These are phyloP conservation scores for Podarcis lilfordi DNA, from an alignment of 2,797 vertebrate species.

Conservation along the genomic window DNA sequence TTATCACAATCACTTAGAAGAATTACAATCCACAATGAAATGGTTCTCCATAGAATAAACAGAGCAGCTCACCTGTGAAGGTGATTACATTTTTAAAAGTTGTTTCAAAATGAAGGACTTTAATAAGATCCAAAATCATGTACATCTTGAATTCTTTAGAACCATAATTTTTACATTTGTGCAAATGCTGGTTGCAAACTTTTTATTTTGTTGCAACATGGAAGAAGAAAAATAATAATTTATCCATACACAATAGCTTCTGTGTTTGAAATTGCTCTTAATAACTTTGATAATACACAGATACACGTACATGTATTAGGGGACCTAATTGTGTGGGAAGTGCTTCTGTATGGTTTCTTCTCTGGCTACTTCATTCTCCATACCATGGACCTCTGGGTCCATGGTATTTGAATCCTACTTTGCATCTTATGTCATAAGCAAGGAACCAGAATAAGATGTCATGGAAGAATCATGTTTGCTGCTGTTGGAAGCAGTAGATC, in stretches of 20 bases:
- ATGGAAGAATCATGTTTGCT: not conserved
- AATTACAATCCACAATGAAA: constrained; percentile 77
- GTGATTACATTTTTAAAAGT: constrained; percentile 72
- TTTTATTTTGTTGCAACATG: not conserved
- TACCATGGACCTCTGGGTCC: not conserved
- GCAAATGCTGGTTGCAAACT: constrained; percentile 2
- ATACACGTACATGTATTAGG: not conserved
- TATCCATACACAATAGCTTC: not conserved
- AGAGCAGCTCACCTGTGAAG: constrained; percentile 76
- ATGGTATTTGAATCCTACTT: not conserved
- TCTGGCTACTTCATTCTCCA: too few species aligned
- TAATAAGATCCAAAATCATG: constrained; percentile 53
- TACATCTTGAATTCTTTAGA: constrained; percentile 8
- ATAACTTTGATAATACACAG: not conserved
- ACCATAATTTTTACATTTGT: not conserved
- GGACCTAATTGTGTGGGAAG: not conserved
- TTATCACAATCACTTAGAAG: constrained; percentile 72
- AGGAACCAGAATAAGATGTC: not conserved
- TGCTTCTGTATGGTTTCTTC: not conserved
- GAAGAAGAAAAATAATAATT: not conserved
- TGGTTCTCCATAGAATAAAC: constrained; percentile 74
- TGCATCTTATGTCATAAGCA: not conserved
- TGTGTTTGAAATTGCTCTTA: not conserved
- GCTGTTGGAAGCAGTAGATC: not conserved
- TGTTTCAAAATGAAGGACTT: constrained; percentile 68